These are phyloP conservation scores for Meteorus cinctellus DNA, from an alignment of 2,888 invertebrate species.

Conservation along the genomic window DNA sequence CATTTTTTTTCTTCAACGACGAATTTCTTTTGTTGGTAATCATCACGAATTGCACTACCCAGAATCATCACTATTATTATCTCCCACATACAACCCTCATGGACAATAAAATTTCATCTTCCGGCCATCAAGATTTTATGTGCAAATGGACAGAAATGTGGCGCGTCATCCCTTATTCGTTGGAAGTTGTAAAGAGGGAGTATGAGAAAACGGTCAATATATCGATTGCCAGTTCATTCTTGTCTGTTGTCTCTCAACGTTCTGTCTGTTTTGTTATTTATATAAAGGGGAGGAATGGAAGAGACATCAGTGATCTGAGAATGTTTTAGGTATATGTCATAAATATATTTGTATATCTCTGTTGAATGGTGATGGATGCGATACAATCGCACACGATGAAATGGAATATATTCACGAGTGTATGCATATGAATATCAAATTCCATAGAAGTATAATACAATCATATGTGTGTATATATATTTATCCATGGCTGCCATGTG, in stretches of 20 bases:
- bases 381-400: background rate
- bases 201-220: background rate
- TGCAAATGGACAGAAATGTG: conserved; percentile 4
- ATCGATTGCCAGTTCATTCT: conserved; percentile 21
- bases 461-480: background rate
- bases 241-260: background rate
- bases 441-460: conserved; percentile 17
- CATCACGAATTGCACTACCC: background rate
- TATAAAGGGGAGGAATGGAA: background rate
- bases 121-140: conserved; percentile 28
- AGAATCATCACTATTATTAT: too few species aligned
- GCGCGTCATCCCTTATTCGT: conserved; percentile 41
- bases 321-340: background rate
- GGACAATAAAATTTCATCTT: conserved; percentile 15
- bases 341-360: background rate
- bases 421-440: conserved; percentile 27
- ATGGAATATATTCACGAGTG: background rate
- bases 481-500: conserved; percentile 6
- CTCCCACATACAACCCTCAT: background rate
- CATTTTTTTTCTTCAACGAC: background rate
- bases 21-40: background rate
- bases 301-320: background rate
- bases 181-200: conserved; percentile 30
- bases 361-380: conserved; percentile 8
- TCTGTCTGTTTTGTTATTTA: background rate